These are phyloP conservation scores for Empis livida DNA, from an alignment of 2,888 invertebrate species.

Conservation along the genomic window DNA sequence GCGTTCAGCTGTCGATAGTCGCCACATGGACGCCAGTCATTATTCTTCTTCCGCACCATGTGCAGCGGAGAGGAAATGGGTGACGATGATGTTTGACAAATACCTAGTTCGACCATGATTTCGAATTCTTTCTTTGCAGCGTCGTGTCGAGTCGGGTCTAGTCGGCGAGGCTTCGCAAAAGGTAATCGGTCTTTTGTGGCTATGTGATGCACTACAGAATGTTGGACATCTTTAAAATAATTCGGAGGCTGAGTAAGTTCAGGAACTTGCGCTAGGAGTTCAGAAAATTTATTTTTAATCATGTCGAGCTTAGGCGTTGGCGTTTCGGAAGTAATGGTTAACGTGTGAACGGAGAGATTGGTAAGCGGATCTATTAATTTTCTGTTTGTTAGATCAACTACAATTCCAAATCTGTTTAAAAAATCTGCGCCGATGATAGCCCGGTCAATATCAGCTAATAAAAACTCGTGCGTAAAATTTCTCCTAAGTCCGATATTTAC, in stretches of 20 bases:
- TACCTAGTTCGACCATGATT: conserved; percentile 2
- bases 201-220: background rate
- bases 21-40: conserved; percentile 4
- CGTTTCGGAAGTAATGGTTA: background rate
- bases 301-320: background rate
- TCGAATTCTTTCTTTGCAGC: conserved; percentile 4
- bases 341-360: background rate
- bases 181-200: background rate
- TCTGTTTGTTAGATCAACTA: conserved; percentile 2
- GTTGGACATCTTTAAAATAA: background rate
- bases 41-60: background rate
- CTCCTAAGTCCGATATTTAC: conserved; percentile 4
- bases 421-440: conserved; percentile 7
- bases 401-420: conserved; percentile 4
- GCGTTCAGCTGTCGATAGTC: conserved; percentile 4
- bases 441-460: conserved; percentile 1
- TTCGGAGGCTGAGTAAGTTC: background rate
- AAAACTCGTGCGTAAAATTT: conserved; percentile 1
- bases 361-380: background rate
- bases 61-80: background rate
- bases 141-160: background rate
- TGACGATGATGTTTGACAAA: conserved; percentile 1
- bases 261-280: background rate
- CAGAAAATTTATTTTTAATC: background rate
- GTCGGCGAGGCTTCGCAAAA: background rate